Base-by-base conservation (phyloP, 1,140 invertebrate species). In the Marisa cornuarietis region DNA sequence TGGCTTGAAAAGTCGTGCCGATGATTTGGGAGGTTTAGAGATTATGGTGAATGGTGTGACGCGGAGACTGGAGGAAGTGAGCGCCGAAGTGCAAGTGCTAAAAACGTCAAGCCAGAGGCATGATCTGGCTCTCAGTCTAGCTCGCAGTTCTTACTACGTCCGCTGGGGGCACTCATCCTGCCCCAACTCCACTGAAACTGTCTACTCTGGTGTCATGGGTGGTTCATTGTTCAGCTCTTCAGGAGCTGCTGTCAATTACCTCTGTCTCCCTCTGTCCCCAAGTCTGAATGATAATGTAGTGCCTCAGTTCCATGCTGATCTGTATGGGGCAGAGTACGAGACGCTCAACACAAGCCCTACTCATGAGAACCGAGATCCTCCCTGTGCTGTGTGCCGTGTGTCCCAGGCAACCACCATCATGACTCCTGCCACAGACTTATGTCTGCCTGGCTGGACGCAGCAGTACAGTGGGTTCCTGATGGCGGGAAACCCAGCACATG, bases 311-410 rank as follows among this genome's bases (percentile, higher is more conserved):
- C 61, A 72, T n/a, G 79, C 49, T 24, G 18, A n/a, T 11, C 58
- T 49, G 10, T 72, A 79, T 54, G 83, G 83, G 3, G 80, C 76
- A 22, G 83, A 84, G 76, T 84, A 84, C 69, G 54, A 58, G 54
- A 58, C 54, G 2, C 54, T 58, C 54, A 52, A 83, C 63, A 51
- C 74, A 14, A 26, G 13, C 58, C 42, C 65, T 58, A 49, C 49
- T 26, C 73, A 76, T 63, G 94, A 80, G 94, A 94, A 7, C 91
- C 92, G 26, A 85, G 94, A 94, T 78, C 31, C 75, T 5, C 71
- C 71, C 31, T 83, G 82, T 68, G 82, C 82, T 61, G 82, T 83
- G 49, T 83, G 82, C 63, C 49, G 62, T 4, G 49, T 66, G 24
- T 66, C 62, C 13, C 24, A 72, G 24, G 42, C 81, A 13, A 68